Conservation (phyloP, 2,113 vertebrate species). For the Chaenogobius annularis region DNA sequence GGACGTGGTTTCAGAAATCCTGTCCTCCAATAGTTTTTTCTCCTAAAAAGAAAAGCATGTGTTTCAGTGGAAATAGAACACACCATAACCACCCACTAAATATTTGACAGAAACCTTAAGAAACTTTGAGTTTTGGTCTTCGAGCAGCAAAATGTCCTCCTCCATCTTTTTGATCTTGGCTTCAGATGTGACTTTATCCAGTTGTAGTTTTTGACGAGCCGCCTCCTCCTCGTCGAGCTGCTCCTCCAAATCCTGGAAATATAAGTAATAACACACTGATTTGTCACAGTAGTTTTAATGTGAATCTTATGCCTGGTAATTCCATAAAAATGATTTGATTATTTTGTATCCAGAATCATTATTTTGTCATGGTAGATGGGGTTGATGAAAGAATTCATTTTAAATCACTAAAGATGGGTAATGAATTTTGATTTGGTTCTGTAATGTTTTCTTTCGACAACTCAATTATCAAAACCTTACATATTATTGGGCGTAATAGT, state of each 20-base stretch:
- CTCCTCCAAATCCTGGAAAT: conserved; percentile 89
- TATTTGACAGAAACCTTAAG: conserved; percentile 82
- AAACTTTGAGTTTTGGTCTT: conserved; percentile 98
- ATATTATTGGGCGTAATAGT: background rate
- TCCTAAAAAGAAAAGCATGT: conserved; percentile 75
- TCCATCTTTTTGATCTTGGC: conserved; percentile 99
- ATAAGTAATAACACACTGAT: background rate
- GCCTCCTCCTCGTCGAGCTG: conserved; percentile 97
- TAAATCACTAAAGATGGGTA: background rate
- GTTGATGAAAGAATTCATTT: background rate
- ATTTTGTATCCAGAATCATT: background rate
- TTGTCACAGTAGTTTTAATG: background rate
- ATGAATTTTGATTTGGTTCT: background rate
- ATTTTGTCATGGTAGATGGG: too few species aligned
- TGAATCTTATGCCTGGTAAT: background rate
- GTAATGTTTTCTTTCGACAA: too few species aligned
- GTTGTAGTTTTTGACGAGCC: conserved; percentile 93
- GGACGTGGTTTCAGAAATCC: conserved; percentile 89
- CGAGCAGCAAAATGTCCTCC: conserved; percentile 92
- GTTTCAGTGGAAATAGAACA: background rate
- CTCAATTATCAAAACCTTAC: background rate
- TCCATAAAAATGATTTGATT: background rate
- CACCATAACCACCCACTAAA: background rate
- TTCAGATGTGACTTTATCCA: conserved; percentile 97
- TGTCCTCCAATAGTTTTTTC: conserved; percentile 93